Percentiles rank a stretch among this genome's conserved stretches.
phyloP scores from a whole-genome alignment of 2,888 invertebrate genomes.

The Temnothorax unifasciatus region DNA sequence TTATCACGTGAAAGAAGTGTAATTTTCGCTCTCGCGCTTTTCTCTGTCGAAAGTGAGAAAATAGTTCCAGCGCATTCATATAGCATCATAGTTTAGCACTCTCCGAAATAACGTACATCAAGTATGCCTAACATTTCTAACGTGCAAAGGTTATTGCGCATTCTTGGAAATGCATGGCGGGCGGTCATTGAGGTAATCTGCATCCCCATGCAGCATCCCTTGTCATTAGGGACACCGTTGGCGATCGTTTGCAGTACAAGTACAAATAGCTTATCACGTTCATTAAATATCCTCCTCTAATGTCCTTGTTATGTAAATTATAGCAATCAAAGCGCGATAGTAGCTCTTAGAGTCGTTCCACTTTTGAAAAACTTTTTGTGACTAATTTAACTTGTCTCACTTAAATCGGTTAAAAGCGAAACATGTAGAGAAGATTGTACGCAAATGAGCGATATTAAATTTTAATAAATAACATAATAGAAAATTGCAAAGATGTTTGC shows the following conservation, averaged over 20 bases:
- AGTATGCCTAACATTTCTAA: conserved; percentile 31
- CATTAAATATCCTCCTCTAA: neutral
- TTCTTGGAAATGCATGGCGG: conserved; percentile 45
- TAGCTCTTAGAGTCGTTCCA: neutral
- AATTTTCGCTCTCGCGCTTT: neutral
- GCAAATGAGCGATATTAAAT: neutral
- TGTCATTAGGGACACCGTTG: neutral
- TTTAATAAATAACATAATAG: neutral
- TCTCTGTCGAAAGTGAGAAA: conserved; percentile 3
- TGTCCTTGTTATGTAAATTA: conserved; percentile 25
- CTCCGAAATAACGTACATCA: neutral
- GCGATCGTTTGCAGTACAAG: neutral
- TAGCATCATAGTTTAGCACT: conserved; percentile 13
- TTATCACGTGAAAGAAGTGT: neutral
- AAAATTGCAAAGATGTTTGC: neutral
- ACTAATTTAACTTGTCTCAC: neutral
- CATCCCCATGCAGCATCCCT: too few relatives aligned
- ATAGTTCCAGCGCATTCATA: conserved; percentile 18
- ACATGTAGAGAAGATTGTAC: neutral
- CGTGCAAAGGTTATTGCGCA: conserved; percentile 24
- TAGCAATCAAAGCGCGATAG: neutral
- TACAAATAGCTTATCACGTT: conserved; percentile 27
- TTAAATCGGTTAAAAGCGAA: neutral
- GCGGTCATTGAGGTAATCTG: conserved; percentile 19
- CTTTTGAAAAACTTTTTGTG: too few relatives aligned